Conservation (phyloP, 2,797 vertebrate species). For the Falco naumanni region DNA sequence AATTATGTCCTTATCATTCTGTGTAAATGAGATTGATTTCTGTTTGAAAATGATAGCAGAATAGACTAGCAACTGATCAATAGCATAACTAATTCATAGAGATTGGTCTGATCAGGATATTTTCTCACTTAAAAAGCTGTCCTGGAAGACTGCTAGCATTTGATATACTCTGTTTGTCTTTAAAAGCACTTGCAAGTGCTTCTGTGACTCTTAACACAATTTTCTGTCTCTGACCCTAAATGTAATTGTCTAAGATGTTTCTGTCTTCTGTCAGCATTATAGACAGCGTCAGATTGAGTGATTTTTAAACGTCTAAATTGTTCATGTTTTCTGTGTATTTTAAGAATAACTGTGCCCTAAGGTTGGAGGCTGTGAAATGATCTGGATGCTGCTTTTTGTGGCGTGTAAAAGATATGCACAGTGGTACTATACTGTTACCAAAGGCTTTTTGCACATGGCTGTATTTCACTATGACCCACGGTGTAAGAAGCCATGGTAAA, state of each 20-base stretch:
- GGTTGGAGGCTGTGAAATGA: constrained; percentile 53
- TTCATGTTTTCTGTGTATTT: constrained; percentile 55
- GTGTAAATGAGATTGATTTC: neutral
- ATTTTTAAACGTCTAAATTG: constrained; percentile 33
- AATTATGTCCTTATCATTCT: neutral
- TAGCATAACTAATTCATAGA: neutral
- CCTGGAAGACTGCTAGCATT: neutral
- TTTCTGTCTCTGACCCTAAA: constrained; percentile 25
- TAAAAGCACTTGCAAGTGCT: constrained; percentile 38
- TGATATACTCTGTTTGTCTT: constrained; percentile 10
- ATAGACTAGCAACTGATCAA: neutral
- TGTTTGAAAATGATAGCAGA: neutral
- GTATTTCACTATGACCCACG: neutral
- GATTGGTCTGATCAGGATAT: neutral
- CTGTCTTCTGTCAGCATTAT: constrained; percentile 32
- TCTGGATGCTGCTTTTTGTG: neutral
- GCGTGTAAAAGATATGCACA: neutral
- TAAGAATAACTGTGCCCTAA: constrained; percentile 34
- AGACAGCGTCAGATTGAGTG: neutral
- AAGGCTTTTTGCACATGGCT: neutral
- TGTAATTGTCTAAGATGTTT: neutral
- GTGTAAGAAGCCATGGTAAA: neutral
- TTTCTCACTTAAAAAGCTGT: neutral
- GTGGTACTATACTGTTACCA: neutral
- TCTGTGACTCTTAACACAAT: constrained; percentile 43